Evolutionary conservation across 2,888 invertebrate genomes (phyloP), one percentile per base, ranked within the genome.

Genomic region (Isoperla grammatica): DNA sequence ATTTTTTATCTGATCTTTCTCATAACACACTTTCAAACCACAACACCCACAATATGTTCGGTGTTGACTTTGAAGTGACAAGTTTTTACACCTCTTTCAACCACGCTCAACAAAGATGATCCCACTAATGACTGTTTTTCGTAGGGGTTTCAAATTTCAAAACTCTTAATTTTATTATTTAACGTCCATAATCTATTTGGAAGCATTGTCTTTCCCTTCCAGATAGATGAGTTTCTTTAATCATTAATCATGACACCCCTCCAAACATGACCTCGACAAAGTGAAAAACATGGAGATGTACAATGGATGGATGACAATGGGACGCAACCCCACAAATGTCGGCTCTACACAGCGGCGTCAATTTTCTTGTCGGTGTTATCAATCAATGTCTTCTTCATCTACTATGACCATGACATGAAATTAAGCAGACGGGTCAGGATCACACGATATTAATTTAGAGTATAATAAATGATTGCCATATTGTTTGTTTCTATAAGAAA

Each of bases 161-260:
- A 40, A 13, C 3, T 12, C 42, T 12, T 13, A 40, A 40, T 40
- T 29, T 13, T 40, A 40, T 40, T 13, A 40, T 40, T 40, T 15
- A 40, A 5, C n/a, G n/a, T 13, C 3, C n/a, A n/a, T 50, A 22
- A 39, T 17, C 19, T 15, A 5, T 53, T 53, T 53, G 39, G 53
- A 39, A 20, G 17, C 53, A 20, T 53, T 53, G 37, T 53, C 17
- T 53, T 39, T 53, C 39, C 39, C 2, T 37, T 53, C 15, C 53
- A 53, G 53, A 53, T 53, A 37, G 53, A 53, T 53, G 53, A 37
- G 13, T 19, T 53, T n/a, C 19, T 53, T 35, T 53, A 53, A 53
- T 53, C 37, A 53, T 53, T 39, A 53, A 53, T 53, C 53, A n/a
- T n/a, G n/a, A n/a, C n/a, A n/a, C n/a, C n/a, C n/a, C n/a, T n/a